Percentiles rank a stretch among this genome's conserved stretches.
Conservation (phyloP, 64 coral and sea anemone genomes). For the Platygyra sinensis region DNA sequence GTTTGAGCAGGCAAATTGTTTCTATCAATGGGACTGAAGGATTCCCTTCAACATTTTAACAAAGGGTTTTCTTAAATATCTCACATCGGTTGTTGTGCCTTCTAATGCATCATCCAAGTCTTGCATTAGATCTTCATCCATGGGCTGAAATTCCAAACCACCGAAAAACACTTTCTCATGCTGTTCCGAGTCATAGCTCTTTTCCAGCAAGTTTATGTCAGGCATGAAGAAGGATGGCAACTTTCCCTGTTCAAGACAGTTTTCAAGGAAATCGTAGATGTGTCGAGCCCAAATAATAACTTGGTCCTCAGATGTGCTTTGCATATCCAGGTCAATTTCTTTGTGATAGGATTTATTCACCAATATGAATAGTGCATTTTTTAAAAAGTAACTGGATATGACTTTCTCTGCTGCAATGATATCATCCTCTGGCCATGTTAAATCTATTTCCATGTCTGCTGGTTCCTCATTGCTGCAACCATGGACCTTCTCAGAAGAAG, state of each 20-base stretch:
- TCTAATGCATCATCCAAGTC: constrained; percentile 28
- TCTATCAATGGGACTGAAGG: constrained; percentile 14
- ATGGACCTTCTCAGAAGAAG: background rate
- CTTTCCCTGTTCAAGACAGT: constrained; percentile 9
- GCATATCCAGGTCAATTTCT: constrained; percentile 5
- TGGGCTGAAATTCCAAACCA: constrained; percentile 29
- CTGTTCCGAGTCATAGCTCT: constrained; percentile 19
- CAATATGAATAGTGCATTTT: constrained; percentile 17
- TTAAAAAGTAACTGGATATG: constrained; percentile 24
- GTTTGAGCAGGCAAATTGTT: background rate
- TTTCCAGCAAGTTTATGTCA: constrained; percentile 18
- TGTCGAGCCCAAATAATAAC: background rate
- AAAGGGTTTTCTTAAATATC: constrained; percentile 38
- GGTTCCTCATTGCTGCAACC: background rate
- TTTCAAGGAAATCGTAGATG: constrained; percentile 20
- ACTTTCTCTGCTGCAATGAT: constrained; percentile 12
- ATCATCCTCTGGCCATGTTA: background rate
- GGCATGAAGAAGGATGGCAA: constrained; percentile 19
- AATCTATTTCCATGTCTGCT: background rate
- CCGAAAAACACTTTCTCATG: constrained; percentile 26
- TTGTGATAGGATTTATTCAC: background rate
- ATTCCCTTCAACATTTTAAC: constrained; percentile 43
- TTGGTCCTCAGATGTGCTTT: background rate
- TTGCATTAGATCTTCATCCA: constrained; percentile 28
- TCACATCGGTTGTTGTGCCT: background rate